A percentile compares a stretch with the other conserved stretches of the same genome.
Conservation (phyloP, 2,888 invertebrate genomes). For the Holacanthella duospinosa region DNA sequence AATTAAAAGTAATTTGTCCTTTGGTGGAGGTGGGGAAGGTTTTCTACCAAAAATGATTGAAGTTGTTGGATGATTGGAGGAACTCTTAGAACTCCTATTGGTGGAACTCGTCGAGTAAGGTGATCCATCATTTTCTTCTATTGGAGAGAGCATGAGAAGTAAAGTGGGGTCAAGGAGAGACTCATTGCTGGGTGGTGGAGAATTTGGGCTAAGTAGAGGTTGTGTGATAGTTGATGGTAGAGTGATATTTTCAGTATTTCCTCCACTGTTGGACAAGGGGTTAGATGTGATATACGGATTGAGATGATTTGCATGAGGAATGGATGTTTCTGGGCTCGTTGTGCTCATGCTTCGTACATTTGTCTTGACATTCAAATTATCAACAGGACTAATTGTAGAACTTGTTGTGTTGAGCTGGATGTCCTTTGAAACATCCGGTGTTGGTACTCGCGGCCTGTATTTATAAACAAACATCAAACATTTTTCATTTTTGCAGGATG, state of each 20-base stretch:
- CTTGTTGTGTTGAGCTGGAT: constrained; percentile 32
- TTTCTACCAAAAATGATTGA: constrained; percentile 29
- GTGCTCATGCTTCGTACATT: background rate
- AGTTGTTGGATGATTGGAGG: constrained; percentile 32
- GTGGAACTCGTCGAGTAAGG: constrained; percentile 49
- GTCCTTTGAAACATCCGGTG: constrained; percentile 76
- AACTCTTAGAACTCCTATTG: constrained; percentile 20
- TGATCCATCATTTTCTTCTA: constrained; percentile 69
- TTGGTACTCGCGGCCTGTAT: constrained; percentile 67
- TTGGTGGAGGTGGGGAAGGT: constrained; percentile 29
- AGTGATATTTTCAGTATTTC: background rate
- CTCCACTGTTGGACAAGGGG: constrained; percentile 13
- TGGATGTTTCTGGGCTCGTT: background rate
- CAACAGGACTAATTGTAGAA: background rate
- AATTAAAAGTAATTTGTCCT: constrained; percentile 30
- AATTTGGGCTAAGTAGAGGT: background rate
- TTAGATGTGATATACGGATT: constrained; percentile 3
- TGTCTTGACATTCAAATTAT: background rate
- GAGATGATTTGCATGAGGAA: background rate
- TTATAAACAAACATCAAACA: too few relatives aligned
- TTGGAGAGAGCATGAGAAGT: constrained; percentile 69
- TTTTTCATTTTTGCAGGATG: too few relatives aligned
- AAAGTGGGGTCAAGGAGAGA: constrained; percentile 10
- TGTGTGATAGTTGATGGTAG: background rate
- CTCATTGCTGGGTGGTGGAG: constrained; percentile 10